These are phyloP conservation scores for Eleutherodactylus coqui DNA, from an alignment of 2,797 vertebrate genomes.

Conservation along the genomic window DNA sequence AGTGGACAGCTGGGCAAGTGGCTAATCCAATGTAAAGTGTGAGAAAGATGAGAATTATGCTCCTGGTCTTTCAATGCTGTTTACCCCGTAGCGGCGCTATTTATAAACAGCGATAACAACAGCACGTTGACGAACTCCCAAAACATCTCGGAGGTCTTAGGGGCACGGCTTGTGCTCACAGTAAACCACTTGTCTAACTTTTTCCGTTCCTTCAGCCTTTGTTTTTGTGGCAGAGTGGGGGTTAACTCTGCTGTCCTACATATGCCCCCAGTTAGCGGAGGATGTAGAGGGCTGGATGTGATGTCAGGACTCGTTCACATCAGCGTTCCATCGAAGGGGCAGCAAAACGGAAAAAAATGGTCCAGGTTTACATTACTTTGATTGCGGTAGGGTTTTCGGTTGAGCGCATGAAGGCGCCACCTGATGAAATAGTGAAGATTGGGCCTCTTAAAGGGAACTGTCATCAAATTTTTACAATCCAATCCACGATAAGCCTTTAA, in stretches of 20 bases:
- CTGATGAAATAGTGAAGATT: too few species aligned
- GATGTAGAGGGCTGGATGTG: neutral
- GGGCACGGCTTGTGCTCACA: neutral
- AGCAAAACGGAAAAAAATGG: too few species aligned
- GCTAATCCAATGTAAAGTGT: constrained; percentile 73
- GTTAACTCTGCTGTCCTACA: neutral
- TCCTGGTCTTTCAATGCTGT: constrained; percentile 70
- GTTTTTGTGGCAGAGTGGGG: neutral
- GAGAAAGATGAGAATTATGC: constrained; percentile 69
- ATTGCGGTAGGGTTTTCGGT: too few species aligned
- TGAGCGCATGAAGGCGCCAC: too few species aligned
- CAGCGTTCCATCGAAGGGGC: too few species aligned
- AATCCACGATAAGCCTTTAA: too few species aligned
- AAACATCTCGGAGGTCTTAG: constrained; percentile 43
- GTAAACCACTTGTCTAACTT: constrained; percentile 2
- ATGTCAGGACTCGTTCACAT: neutral
- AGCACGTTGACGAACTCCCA: constrained; percentile 60
- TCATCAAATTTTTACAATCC: too few species aligned
- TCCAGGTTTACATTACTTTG: too few species aligned
- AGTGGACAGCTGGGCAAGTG: constrained; percentile 73
- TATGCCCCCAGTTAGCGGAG: neutral
- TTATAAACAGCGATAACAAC: constrained; percentile 73
- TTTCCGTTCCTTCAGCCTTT: constrained; percentile 8
- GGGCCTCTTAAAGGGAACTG: too few species aligned
- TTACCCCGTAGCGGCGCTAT: constrained; percentile 74